Evolutionary conservation across 2,113 vertebrate species (phyloP).

Genomic region (Tupaia tana): DNA sequence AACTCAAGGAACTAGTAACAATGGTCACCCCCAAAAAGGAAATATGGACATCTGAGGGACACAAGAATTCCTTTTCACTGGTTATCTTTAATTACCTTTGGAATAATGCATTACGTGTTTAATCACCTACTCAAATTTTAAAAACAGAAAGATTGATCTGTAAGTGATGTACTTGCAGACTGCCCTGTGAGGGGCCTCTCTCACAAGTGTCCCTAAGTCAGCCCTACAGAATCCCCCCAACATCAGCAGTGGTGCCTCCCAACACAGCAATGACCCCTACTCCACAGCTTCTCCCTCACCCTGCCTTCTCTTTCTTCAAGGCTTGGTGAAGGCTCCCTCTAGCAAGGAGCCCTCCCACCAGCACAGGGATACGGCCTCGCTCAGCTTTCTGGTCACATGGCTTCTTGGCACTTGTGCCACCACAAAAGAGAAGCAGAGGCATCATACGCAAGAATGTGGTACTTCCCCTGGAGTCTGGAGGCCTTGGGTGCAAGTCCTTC

Average conservation of each 20-base stretch:
- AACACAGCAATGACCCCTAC: rapidly evolving
- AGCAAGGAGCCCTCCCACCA: not conserved
- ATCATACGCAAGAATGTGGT: not conserved
- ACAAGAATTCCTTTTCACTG: not conserved
- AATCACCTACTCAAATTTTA: not conserved
- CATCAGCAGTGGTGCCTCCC: not conserved
- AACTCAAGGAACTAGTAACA: not conserved
- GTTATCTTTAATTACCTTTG: not conserved
- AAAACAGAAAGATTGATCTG: not conserved
- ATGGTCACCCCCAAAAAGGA: not conserved
- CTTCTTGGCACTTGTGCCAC: not conserved
- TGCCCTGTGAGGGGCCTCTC: not conserved
- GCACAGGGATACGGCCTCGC: not conserved
- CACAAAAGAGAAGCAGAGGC: not conserved
- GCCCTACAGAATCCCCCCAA: too few relatives aligned
- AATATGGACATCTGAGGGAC: not conserved
- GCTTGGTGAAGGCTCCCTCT: not conserved
- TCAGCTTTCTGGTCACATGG: not conserved
- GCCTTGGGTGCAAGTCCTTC: not conserved
- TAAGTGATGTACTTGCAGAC: not conserved
- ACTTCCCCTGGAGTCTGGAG: not conserved
- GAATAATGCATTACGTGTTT: not conserved
- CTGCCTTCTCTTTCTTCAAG: not conserved
- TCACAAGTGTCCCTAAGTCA: not conserved
- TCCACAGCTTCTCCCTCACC: too few relatives aligned